These are phyloP conservation scores for Triops cancriformis DNA, from an alignment of 1,140 invertebrate genomes.

Conservation along the genomic window DNA sequence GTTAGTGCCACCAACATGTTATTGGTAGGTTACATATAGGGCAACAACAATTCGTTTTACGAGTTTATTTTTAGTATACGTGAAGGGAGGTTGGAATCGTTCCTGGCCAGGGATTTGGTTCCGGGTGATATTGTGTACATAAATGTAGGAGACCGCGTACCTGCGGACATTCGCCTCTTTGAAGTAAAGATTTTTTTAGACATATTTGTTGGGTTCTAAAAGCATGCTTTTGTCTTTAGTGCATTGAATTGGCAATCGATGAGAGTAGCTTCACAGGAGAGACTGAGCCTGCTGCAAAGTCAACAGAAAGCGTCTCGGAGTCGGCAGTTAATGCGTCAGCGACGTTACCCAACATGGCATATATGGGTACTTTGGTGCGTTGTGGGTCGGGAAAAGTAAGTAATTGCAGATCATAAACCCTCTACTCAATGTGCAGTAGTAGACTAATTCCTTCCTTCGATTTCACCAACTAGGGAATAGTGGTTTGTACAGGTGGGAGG, in stretches of 20 bases:
- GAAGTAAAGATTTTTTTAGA: conserved; percentile 47
- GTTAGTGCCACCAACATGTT: conserved; percentile 83
- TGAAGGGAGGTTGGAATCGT: conserved; percentile 77
- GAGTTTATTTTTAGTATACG: conserved; percentile 53
- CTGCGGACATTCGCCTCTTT: conserved; percentile 87
- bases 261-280: conserved; percentile 99
- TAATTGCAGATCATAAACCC: conserved; percentile 1
- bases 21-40: conserved; percentile 49
- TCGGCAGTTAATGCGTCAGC: conserved; percentile 52
- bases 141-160: conserved; percentile 89
- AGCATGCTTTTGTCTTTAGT: conserved; percentile 36
- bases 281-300: conserved; percentile 48
- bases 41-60: background rate
- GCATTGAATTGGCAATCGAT: conserved; percentile 85
- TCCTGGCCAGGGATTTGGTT: conserved; percentile 88
- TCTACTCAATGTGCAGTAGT: conserved; percentile 26
- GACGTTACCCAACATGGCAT: conserved; percentile 85
- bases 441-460: conserved; percentile 26
- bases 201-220: background rate
- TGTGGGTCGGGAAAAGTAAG: conserved; percentile 91
- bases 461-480: conserved; percentile 64
- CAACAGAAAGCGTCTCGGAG: conserved; percentile 42
- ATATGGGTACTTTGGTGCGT: conserved; percentile 95
- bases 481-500: conserved; percentile 90
- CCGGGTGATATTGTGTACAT: conserved; percentile 95